These are phyloP conservation scores for Tinamus guttatus DNA, from an alignment of 2,113 vertebrate genomes.

Conservation along the genomic window DNA sequence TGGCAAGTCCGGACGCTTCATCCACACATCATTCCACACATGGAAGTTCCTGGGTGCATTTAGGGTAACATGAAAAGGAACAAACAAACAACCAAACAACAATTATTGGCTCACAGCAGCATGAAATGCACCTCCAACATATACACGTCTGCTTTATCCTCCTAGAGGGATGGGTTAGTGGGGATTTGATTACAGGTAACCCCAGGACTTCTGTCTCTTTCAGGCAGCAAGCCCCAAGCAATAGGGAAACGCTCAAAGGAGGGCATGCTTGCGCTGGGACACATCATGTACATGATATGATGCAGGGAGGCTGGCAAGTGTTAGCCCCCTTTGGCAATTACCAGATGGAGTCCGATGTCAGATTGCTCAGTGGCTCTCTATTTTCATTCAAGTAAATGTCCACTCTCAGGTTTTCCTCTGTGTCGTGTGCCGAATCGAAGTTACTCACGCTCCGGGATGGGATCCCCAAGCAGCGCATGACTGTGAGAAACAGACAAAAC, in stretches of 20 bases:
- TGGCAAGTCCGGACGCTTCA: conserved; percentile 71
- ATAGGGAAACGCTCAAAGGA: background rate
- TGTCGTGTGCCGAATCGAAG: conserved; percentile 78
- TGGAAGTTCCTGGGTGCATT: conserved; percentile 72
- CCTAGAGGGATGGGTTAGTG: background rate
- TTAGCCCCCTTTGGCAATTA: background rate
- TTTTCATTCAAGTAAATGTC: conserved; percentile 60
- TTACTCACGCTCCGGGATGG: conserved; percentile 73
- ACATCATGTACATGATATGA: fast-evolving
- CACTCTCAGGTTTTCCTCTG: conserved; percentile 70
- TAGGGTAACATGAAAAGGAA: background rate
- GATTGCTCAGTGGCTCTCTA: background rate
- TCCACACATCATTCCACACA: conserved; percentile 78
- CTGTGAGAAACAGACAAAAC: conserved; percentile 49
- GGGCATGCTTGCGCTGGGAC: background rate
- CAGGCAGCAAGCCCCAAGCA: background rate
- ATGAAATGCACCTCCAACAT: background rate
- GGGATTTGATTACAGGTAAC: background rate
- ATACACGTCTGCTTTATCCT: background rate
- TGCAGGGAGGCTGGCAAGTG: fast-evolving
- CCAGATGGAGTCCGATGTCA: conserved; percentile 71
- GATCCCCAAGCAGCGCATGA: conserved; percentile 78
- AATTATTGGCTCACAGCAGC: background rate
- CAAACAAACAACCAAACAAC: background rate
- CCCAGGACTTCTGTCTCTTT: background rate